Base-by-base conservation (phyloP, 2,797 vertebrate genomes). In the Channallabes apus region DNA sequence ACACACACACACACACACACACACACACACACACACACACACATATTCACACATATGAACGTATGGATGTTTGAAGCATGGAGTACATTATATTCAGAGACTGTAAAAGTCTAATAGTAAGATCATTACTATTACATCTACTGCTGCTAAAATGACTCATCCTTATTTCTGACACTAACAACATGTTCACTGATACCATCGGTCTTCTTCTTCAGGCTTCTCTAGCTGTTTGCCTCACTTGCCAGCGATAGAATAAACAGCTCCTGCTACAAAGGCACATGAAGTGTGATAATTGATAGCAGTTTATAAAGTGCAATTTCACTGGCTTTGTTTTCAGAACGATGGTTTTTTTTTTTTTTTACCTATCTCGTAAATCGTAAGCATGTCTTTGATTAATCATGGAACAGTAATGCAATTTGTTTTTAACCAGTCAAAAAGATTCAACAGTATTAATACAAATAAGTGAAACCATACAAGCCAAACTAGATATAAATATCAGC, bases 11-110 rank as follows among this genome's bases (percentile, higher is more conserved):
- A 85, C 67, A 86, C 86, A 72, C 22, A 54, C 41, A 73, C 24
- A 73, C 83, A 86, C 29, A 84, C 67, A 84, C 46, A 84, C 61
- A 85, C 84, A 14, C 75, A 83, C 79, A 79, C 76, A 85, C 65
- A 78, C 0, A 0, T 64, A 62, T 64, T 64, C 6, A 46, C 77
- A 64, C 5, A 6, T 27, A 64, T 11, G 7, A 51, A 80, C 9
- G 59, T 15, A 62, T 15, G 8, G 59, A 29, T 56, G 72, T 29
- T 29, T 75, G n/a, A 46, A 62, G 22, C 32, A 79, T 79, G 22
- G 22, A 78, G 75, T 35, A 29, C 20, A 78, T 78, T 78, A 35
- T 6, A 1, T 24, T 78, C 11, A 15, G 1, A 78, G 20, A 78
- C 6, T 78, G 56, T 38, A 61, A 24, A 78, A 35, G 15, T 76